These are phyloP conservation scores for Tipula vernalis DNA, from an alignment of 2,888 invertebrate genomes.

Conservation along the genomic window DNA sequence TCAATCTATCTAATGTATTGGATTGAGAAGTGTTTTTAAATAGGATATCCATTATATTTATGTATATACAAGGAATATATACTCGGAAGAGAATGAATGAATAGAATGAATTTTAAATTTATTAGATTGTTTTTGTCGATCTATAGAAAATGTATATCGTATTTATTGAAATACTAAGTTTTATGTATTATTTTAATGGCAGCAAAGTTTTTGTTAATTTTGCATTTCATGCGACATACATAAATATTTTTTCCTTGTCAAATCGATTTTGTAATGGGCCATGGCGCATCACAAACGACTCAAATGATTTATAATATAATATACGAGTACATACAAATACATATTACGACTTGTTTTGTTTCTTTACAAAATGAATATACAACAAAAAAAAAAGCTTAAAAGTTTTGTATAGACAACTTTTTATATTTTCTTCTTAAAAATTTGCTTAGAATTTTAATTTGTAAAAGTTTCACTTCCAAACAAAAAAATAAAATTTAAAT, in stretches of 20 bases:
- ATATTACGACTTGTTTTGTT: neutral
- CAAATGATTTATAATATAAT: neutral
- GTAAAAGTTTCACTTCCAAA: neutral
- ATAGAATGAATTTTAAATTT: too few relatives aligned
- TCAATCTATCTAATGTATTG: neutral
- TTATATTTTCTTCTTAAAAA: neutral
- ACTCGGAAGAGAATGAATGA: neutral
- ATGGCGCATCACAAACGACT: neutral
- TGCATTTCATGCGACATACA: too few relatives aligned
- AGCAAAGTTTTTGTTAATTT: too few relatives aligned
- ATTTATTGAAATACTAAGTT: too few relatives aligned
- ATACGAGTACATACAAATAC: too few relatives aligned
- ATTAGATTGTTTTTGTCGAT: too few relatives aligned
- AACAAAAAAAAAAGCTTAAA: neutral
- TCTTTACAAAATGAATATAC: neutral
- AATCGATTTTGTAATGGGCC: neutral
- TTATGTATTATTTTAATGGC: too few relatives aligned
- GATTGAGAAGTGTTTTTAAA: neutral
- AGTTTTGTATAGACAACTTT: neutral
- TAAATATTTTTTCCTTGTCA: neutral
- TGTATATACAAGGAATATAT: neutral
- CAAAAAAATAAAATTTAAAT: neutral
- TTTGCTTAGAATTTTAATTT: neutral
- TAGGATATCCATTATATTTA: neutral
- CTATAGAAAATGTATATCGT: neutral